Evolutionary conservation across 2,888 invertebrate species (phyloP).

Genomic region (Yponomeuta plumbellus): DNA sequence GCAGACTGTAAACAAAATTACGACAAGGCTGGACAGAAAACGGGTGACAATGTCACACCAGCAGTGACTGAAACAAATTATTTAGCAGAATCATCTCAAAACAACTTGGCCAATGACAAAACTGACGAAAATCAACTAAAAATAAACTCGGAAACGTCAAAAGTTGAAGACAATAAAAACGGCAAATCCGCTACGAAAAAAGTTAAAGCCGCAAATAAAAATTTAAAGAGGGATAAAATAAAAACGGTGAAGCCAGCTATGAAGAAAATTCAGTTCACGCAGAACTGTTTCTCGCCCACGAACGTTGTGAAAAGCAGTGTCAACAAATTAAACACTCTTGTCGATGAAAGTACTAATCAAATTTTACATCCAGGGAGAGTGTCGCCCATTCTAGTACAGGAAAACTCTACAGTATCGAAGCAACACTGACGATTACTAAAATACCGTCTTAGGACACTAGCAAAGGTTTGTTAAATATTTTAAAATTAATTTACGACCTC

Average conservation of each 20-base stretch:
- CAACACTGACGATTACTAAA: background rate
- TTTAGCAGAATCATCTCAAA: background rate
- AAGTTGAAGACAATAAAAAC: background rate
- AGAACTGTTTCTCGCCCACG: background rate
- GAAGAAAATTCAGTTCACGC: background rate
- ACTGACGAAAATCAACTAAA: background rate
- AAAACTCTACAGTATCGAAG: background rate
- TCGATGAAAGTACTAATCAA: background rate
- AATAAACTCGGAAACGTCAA: background rate
- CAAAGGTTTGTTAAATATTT: background rate
- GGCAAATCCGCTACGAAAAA: background rate
- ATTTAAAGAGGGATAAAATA: background rate
- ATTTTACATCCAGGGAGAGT: background rate
- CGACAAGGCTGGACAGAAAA: background rate
- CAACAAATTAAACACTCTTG: background rate
- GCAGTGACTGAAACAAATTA: background rate
- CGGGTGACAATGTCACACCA: background rate
- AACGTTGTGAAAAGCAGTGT: background rate
- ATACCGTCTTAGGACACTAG: background rate
- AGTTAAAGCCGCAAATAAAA: background rate
- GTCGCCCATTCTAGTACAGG: background rate
- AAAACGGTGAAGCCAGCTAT: background rate
- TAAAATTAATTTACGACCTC: no score
- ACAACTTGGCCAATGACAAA: background rate
- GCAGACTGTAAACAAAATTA: background rate